These are phyloP conservation scores for Ophraella communa DNA, from an alignment of 2,888 invertebrate genomes.

Conservation along the genomic window DNA sequence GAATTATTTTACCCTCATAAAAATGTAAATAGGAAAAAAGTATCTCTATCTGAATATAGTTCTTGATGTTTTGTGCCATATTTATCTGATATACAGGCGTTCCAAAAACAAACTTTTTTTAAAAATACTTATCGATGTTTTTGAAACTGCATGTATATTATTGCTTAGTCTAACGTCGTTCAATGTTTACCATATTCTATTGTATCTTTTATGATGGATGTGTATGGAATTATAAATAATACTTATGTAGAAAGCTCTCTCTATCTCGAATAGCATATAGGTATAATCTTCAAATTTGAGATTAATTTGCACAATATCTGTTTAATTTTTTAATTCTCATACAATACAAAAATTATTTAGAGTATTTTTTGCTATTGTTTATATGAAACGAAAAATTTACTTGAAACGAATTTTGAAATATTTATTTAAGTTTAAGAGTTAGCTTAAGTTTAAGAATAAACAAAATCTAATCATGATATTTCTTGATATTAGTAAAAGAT, in stretches of 20 bases:
- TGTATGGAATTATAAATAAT: constrained; percentile 15
- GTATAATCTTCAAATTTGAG: too few species aligned
- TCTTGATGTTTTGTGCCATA: constrained; percentile 41
- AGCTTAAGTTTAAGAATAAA: not conserved
- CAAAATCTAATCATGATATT: not conserved
- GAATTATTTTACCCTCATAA: constrained; percentile 29
- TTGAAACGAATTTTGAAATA: too few species aligned
- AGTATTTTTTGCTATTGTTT: constrained; percentile 20
- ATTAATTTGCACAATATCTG: not conserved
- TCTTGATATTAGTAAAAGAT: constrained; percentile 15
- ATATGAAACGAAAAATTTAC: constrained; percentile 22
- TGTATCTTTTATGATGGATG: constrained; percentile 6
- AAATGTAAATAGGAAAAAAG: constrained; percentile 25
- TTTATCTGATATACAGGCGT: constrained; percentile 29
- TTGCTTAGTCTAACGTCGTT: constrained; percentile 25
- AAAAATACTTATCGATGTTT: not conserved
- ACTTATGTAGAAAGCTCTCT: not conserved
- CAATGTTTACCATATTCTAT: constrained; percentile 23
- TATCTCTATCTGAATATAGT: constrained; percentile 31
- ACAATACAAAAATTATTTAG: constrained; percentile 8
- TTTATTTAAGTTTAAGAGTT: too few species aligned
- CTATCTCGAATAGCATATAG: not conserved
- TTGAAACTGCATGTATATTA: constrained; percentile 19
- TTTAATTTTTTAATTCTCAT: not conserved
- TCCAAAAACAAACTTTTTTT: constrained; percentile 2